Evolutionary conservation across 1,140 invertebrate genomes (phyloP).

Genomic region (Drosophila mayri): DNA sequence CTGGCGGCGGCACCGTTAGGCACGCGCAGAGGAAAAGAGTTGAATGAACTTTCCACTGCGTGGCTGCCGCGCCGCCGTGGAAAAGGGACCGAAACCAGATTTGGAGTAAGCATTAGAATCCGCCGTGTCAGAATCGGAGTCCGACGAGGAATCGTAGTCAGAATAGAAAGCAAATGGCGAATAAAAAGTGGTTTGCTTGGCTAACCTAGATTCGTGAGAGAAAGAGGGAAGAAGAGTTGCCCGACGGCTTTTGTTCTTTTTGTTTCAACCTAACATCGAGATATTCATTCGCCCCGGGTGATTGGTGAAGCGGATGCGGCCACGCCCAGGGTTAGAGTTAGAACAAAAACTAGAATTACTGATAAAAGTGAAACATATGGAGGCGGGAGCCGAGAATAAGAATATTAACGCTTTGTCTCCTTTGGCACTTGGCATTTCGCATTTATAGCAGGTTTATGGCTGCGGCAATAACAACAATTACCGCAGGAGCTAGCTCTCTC

Average conservation of each 20-base stretch:
- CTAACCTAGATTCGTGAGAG: conserved; percentile 42
- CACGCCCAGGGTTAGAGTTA: conserved; percentile 49
- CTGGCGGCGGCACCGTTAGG: conserved; percentile 48
- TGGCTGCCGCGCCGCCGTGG: conserved; percentile 61
- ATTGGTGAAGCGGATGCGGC: conserved; percentile 66
- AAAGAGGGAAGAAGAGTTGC: conserved; percentile 29
- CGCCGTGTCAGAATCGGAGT: conserved; percentile 14
- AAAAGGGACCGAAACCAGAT: conserved; percentile 64
- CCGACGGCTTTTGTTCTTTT: conserved; percentile 35
- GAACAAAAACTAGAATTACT: conserved; percentile 34
- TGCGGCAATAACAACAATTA: conserved; percentile 24
- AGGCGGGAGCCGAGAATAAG: conserved; percentile 15
- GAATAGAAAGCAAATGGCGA: conserved; percentile 69
- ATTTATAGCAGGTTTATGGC: conserved; percentile 39
- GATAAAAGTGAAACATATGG: conserved; percentile 59
- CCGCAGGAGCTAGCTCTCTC: conserved; percentile 6
- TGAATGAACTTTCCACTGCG: conserved; percentile 70
- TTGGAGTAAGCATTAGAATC: conserved; percentile 23
- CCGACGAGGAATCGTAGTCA: conserved; percentile 9
- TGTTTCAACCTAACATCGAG: conserved; percentile 15
- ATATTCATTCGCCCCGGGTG: conserved; percentile 9
- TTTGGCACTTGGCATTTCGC: conserved; percentile 48
- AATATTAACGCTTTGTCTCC: conserved; percentile 24
- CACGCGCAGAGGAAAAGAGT: conserved; percentile 64
- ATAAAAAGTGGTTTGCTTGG: conserved; percentile 36